phyloP scores from a whole-genome alignment of 2,888 invertebrate genomes.

The Alloplasta piceator region DNA sequence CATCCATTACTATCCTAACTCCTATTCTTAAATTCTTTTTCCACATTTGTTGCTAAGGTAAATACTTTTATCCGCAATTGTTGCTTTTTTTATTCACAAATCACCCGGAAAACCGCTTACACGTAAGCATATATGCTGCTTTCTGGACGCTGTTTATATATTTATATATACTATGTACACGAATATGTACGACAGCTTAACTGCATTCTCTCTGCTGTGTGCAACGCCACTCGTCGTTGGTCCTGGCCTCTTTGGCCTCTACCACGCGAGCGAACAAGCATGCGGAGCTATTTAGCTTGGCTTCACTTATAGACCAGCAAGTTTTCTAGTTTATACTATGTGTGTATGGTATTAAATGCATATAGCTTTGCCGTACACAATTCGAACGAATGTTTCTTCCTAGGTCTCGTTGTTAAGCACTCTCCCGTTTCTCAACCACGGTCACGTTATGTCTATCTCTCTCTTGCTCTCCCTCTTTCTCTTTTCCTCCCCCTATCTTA shows the following conservation, averaged over 20 bases:
- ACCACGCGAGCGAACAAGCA: constrained; percentile 58
- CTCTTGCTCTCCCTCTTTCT: constrained; percentile 7
- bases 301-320: constrained; percentile 6
- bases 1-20: too few relatives aligned
- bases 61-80: too few relatives aligned
- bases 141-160: too few relatives aligned
- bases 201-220: constrained; percentile 49
- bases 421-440: constrained; percentile 62
- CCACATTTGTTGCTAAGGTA: too few relatives aligned
- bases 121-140: too few relatives aligned
- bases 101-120: too few relatives aligned
- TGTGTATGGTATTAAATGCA: neutral
- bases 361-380: neutral
- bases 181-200: constrained; percentile 35
- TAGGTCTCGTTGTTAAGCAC: constrained; percentile 68
- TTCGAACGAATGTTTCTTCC: constrained; percentile 63
- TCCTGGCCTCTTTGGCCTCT: constrained; percentile 58
- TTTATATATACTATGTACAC: constrained; percentile 23
- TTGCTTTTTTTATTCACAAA: too few relatives aligned
- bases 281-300: constrained; percentile 58
- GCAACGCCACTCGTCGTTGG: constrained; percentile 59
- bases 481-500: neutral
- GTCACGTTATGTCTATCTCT: constrained; percentile 61
- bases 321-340: constrained; percentile 29
- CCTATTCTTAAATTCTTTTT: too few relatives aligned